Evolutionary conservation across 2,888 invertebrate species (phyloP), one percentile per base, ranked within the genome.

Genomic region (Erebia palarica): DNA sequence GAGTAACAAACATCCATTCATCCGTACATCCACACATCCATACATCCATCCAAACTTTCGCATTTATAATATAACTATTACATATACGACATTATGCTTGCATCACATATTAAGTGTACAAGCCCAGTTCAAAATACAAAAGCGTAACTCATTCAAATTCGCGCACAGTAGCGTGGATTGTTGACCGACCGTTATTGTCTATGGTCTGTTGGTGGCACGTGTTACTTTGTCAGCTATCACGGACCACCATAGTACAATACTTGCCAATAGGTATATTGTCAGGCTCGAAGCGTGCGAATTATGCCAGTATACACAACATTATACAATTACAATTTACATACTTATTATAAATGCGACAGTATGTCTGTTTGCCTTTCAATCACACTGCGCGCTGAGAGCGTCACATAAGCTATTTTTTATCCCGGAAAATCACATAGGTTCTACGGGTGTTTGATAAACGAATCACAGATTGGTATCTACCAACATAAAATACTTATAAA

Each of bases 161-260:
- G 71, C 71, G 65, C 58, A 49, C 65, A 63, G 61, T 59, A 64
- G 59, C 65, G 61, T 55, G 69, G 65, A 68, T 68, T 68, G 69
- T 71, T 68, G 59, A 72, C 65, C 61, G 65, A 69, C 73, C 73
- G 75, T 75, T 75, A 75, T 60, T 72, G 70, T 73, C 55, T 66
- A 70, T 73, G 69, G 73, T 55, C 18, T 55, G 68, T 64, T 58
- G 57, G 14, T 10, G 59, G 73, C 73, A 66, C 73, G 73, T 71
- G 73, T 68, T 66, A 18, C 66, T 21, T 16, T 42, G 27, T 27
- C 27, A 27, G 27, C 27, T 27, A 58, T 58, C 36, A 14, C 63
- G 49, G 63, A 63, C 63, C 47, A 63, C 63, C 47, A 21, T 21
- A 18, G 21, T 21, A 63, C 63, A 63, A 18, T 63, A 14, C 8